Base-by-base conservation (phyloP, 2,797 vertebrate species). In the Phataginus tricuspis region DNA sequence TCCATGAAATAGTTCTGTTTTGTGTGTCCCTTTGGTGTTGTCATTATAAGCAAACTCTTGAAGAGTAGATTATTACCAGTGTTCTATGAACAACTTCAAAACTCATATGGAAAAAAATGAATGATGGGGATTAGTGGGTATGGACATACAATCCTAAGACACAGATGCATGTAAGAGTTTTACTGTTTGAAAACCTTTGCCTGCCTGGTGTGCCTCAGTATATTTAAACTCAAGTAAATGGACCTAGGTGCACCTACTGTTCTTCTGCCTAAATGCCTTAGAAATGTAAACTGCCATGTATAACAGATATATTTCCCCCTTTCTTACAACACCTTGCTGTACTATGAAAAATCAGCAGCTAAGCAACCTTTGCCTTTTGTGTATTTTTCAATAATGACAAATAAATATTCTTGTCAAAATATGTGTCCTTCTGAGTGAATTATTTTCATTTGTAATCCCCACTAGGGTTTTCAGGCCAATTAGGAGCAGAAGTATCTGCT, bases 71-170 rank as follows among this genome's bases (percentile, higher is more conserved):
- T 93, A 97, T 98, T 98, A 97, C 97, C 94, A 96, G 98, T 98
- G 98, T 99, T 99, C 98, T 98, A 86, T 99, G 98, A 99, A 99
- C 99, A 99, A 98, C 89, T 98, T 87, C 93, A 96, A 97, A 98
- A 86, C 39, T 96, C 85, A 68, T 88, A 95, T 98, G 92, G 86
- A 74, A 84, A 96, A 97, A 95, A 90, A 93, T 27, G 82, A 95
- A 97, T 94, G 19, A 61, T 93, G 86, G 94, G 77, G 61, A 10
- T 13, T 55, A 31, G n/a, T 74, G 91, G 4, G 4, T 11, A 25
- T 68, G 25, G 31, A 88, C 72, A 64, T 88, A 93, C 86, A 96
- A 74, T 87, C 42, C 61, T 78, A 34, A 92, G 51, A 94, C 4
- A 55, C 86, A 96, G 96, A 80, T 91, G 68, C 90, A 96, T 97